These are phyloP conservation scores for Melitaea cinxia DNA, from an alignment of 1,140 invertebrate species.

Conservation along the genomic window DNA sequence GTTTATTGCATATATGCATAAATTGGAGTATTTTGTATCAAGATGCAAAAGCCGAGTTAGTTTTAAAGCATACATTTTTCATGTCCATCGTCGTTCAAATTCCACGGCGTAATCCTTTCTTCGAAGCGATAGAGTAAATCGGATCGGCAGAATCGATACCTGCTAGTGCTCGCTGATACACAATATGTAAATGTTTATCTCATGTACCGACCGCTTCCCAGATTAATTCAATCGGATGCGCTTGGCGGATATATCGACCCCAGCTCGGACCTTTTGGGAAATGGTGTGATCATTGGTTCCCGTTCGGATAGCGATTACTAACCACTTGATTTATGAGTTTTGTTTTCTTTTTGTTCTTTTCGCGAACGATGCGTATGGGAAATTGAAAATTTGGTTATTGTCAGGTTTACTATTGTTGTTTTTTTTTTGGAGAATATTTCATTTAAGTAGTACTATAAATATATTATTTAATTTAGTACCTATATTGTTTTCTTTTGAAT, in stretches of 20 bases:
- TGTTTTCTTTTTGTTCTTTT: constrained; percentile 23
- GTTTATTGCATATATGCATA: too few relatives aligned
- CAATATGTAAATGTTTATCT: constrained; percentile 65
- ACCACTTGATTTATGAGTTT: constrained; percentile 40
- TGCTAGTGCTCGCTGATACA: constrained; percentile 37
- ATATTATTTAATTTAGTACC: too few relatives aligned
- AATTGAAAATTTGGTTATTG: constrained; percentile 15
- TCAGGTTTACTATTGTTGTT: background rate
- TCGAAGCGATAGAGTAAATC: constrained; percentile 37
- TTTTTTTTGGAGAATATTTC: background rate
- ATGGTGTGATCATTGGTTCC: constrained; percentile 57
- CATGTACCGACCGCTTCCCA: constrained; percentile 52
- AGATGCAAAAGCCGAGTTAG: background rate
- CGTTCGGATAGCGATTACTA: constrained; percentile 41
- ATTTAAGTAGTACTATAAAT: too few relatives aligned
- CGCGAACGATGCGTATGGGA: background rate
- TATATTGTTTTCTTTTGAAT: too few relatives aligned
- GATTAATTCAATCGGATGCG: constrained; percentile 75
- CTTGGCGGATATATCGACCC: constrained; percentile 59
- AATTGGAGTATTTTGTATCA: too few relatives aligned
- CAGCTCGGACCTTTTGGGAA: constrained; percentile 67
- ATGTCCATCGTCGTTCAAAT: constrained; percentile 20
- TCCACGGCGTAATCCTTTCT: constrained; percentile 29
- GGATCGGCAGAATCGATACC: constrained; percentile 44
- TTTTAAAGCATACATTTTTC: constrained; percentile 23